Conservation (phyloP, 2,113 vertebrate genomes). For the Sphyrna mokarran region DNA sequence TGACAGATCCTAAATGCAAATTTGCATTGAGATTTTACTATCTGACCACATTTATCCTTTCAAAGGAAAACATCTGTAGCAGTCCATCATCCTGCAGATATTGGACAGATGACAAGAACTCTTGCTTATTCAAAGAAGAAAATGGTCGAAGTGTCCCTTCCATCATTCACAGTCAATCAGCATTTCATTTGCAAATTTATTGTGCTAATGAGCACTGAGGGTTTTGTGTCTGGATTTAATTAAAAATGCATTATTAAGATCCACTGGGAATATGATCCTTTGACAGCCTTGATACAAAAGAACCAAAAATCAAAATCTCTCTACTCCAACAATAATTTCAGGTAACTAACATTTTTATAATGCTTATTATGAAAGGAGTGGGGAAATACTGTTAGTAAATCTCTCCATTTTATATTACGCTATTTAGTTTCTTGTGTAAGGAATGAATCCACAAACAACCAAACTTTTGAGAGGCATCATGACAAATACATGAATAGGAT, state of each 20-base stretch:
- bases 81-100: neutral
- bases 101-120: neutral
- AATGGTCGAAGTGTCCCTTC: neutral
- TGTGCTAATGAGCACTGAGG: neutral
- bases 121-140: neutral
- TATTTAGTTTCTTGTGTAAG: neutral
- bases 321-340: neutral
- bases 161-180: neutral
- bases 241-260: neutral
- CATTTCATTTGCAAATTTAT: neutral
- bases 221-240: neutral
- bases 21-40: neutral
- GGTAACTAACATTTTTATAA: neutral
- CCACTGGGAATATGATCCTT: neutral
- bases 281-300: neutral
- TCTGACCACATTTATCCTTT: neutral
- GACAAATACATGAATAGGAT: too few relatives aligned
- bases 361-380: neutral
- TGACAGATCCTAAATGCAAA: neutral
- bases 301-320: neutral
- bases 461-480: neutral
- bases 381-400: too few relatives aligned
- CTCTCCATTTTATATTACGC: too few relatives aligned
- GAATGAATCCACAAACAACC: neutral
- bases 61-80: neutral